Conservation (phyloP, 1,140 invertebrate species). For the Anadara kagoshimensis region DNA sequence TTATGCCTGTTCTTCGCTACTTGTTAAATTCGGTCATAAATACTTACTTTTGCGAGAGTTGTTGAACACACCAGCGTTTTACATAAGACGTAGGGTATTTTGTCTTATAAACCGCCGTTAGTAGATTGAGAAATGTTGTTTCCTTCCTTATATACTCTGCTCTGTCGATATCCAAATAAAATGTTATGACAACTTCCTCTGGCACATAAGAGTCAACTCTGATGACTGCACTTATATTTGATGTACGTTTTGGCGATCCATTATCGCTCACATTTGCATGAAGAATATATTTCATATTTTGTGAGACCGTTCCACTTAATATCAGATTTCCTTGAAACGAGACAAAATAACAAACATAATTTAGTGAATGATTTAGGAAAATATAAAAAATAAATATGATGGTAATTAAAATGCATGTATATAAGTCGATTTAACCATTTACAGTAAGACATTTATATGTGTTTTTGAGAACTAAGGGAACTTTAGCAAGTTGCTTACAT, state of each 20-base stretch:
- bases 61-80: conserved; percentile 26
- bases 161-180: conserved; percentile 19
- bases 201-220: conserved; percentile 53
- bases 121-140: neutral
- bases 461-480: too few relatives aligned
- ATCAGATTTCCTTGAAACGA: conserved; percentile 33
- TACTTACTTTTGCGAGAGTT: neutral
- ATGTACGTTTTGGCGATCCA: conserved; percentile 26
- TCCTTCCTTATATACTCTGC: neutral
- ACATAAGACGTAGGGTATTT: conserved; percentile 10
- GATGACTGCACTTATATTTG: conserved; percentile 33
- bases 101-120: conserved; percentile 3
- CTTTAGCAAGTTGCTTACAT: too few relatives aligned
- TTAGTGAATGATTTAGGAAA: too few relatives aligned
- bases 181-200: conserved; percentile 33
- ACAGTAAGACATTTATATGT: too few relatives aligned
- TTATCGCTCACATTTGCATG: conserved; percentile 40
- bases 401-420: too few relatives aligned
- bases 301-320: conserved; percentile 4
- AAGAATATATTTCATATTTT: conserved; percentile 40
- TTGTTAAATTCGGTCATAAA: too few relatives aligned
- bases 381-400: too few relatives aligned
- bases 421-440: too few relatives aligned
- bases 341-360: conserved; percentile 6
- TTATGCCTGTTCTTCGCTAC: too few relatives aligned